Conservation (phyloP, 2,797 vertebrate species). For the Ctenochaetus hawaiiensis region DNA sequence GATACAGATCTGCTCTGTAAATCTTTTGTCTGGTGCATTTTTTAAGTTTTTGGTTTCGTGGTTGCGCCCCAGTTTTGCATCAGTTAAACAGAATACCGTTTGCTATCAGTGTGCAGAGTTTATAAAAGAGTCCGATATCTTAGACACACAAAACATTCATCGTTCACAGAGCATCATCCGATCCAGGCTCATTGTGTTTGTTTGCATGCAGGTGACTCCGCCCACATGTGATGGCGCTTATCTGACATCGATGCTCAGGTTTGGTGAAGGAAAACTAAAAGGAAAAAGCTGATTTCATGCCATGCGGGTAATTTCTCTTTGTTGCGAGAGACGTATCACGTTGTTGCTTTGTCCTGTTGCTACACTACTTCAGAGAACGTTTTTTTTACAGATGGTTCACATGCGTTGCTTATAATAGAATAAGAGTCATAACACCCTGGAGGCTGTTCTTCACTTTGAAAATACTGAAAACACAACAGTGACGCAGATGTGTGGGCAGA, state of each 20-base stretch:
- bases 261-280: neutral
- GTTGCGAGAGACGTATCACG: neutral
- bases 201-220: slow-evolving; percentile 21
- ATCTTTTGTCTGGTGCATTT: neutral
- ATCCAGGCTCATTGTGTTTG: neutral
- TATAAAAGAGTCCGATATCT: neutral
- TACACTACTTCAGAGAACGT: slow-evolving; percentile 26
- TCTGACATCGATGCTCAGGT: neutral
- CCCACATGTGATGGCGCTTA: neutral
- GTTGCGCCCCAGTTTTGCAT: neutral
- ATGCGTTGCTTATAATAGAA: slow-evolving; percentile 41
- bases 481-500: slow-evolving; percentile 4
- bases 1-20: neutral
- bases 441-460: slow-evolving; percentile 17
- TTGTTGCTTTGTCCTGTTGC: slow-evolving; percentile 20
- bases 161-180: neutral
- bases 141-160: neutral
- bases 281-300: slow-evolving; percentile 7
- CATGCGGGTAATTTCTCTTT: slow-evolving; percentile 35
- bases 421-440: neutral
- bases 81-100: neutral
- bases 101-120: accelerated
- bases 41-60: neutral
- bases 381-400: slow-evolving; percentile 1
- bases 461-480: neutral